These are phyloP conservation scores for Stichopus horrens DNA, from an alignment of 53 echinoderm and acorn worm genomes.

Conservation along the genomic window DNA sequence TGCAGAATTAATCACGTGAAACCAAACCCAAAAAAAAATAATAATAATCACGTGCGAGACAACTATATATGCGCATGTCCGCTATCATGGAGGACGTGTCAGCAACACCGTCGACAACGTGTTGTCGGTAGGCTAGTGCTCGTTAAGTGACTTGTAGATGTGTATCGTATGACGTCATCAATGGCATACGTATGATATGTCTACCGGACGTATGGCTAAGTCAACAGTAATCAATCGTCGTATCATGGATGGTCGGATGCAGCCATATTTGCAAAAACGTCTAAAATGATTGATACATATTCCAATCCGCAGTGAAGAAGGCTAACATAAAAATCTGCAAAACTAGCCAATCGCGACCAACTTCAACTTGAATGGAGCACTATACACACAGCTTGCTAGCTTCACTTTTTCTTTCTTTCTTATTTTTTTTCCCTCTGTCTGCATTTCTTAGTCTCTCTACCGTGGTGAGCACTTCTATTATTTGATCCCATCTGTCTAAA, in stretches of 20 bases:
- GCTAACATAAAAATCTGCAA: conserved; percentile 17
- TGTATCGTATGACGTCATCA: too few relatives aligned
- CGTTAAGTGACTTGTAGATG: too few relatives aligned
- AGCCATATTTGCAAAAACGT: conserved; percentile 33
- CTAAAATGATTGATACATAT: conserved; percentile 41
- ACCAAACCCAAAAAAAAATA: too few relatives aligned
- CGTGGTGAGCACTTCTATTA: background rate
- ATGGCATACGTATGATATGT: too few relatives aligned
- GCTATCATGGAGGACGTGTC: too few relatives aligned
- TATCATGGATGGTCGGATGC: background rate
- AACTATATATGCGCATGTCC: too few relatives aligned
- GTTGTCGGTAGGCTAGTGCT: too few relatives aligned
- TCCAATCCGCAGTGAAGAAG: conserved; percentile 15
- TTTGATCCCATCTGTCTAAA: background rate
- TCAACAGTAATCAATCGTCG: conserved; percentile 15
- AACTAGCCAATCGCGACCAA: background rate
- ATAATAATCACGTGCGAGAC: too few relatives aligned
- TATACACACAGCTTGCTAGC: conserved; percentile 6
- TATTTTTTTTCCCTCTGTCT: background rate
- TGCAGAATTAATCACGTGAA: too few relatives aligned
- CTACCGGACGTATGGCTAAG: conserved; percentile 7
- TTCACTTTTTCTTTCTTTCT: background rate
- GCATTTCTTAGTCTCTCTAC: too few relatives aligned
- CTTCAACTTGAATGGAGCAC: background rate
- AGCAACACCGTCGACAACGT: too few relatives aligned